Base-by-base conservation (phyloP, 2,888 invertebrate species). In the Octodonta nipae region DNA sequence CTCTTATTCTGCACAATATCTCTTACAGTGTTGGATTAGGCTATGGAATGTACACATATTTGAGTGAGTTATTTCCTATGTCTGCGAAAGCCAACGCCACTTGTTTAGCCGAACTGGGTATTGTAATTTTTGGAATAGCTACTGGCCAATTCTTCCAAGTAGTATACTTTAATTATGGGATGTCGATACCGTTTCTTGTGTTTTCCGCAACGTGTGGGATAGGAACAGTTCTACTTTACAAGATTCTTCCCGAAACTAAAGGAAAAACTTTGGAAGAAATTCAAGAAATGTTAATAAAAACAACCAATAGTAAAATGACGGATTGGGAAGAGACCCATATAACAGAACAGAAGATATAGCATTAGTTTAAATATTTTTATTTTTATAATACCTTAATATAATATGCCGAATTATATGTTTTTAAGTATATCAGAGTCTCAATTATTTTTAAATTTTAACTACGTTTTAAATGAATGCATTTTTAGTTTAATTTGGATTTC, bases 251-350 rank as follows among this genome's bases (percentile, higher is more conserved):
- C 1, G 78, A 78, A 57, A 78, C 78, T 3, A 78, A 75, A 53
- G 76, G 76, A 33, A 77, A 76, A 50, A 75, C 76, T 4, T 67
- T 78, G 50, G 67, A 74, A 31, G 68, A 72, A 47, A 78, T 78
- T 47, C 78, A 78, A 49, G n/a, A n/a, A n/a, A n/a, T n/a, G n/a
- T n/a, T n/a, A n/a, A n/a, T n/a, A n/a, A n/a, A n/a, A n/a, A n/a
- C n/a, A n/a, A n/a, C n/a, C n/a, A n/a, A n/a, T n/a, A n/a, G n/a
- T n/a, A n/a, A n/a, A n/a, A n/a, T n/a, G n/a, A n/a, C n/a, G n/a
- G n/a, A n/a, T n/a, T n/a, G n/a, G n/a, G n/a, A n/a, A n/a, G n/a
- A n/a, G n/a, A n/a, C n/a, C n/a, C n/a, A n/a, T n/a, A n/a, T n/a
- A n/a, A n/a, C n/a, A n/a, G n/a, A n/a, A n/a, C n/a, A n/a, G n/a